Evolutionary conservation across 2,888 invertebrate species (phyloP).

Genomic region (Sepiola atlantica): DNA sequence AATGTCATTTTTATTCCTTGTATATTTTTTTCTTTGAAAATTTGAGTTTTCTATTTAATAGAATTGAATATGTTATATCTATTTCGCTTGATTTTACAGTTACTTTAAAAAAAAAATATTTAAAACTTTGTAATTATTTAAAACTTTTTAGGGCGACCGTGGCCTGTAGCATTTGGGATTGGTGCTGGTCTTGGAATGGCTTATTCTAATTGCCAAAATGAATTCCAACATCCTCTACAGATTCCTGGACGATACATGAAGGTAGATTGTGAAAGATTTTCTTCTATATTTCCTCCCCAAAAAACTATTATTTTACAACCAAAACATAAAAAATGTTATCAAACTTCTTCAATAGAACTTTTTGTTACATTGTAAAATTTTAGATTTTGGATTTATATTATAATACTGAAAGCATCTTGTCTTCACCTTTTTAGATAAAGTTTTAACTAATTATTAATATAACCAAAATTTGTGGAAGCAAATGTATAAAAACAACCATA

Average conservation of each 20-base stretch:
- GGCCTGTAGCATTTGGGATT: constrained; percentile 90
- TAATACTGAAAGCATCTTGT: no score
- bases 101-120: not conserved
- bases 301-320: no score
- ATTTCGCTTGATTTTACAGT: constrained; percentile 34
- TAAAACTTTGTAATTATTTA: not conserved
- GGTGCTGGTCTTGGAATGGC: constrained; percentile 94
- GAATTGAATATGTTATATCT: not conserved
- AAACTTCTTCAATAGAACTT: no score
- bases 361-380: no score
- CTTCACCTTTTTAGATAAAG: no score
- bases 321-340: no score
- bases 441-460: no score
- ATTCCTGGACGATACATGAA: constrained; percentile 58
- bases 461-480: no score
- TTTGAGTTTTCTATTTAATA: not conserved
- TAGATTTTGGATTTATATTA: no score
- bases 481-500: no score
- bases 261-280: constrained; percentile 49
- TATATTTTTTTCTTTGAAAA: not conserved
- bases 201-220: constrained; percentile 88
- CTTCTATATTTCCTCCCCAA: not conserved
- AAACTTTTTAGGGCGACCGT: constrained; percentile 82
- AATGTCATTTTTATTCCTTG: no score
- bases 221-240: constrained; percentile 72